A percentile compares a stretch with the other conserved stretches of the same genome.
These are phyloP conservation scores for Brachymystax lenok DNA, from an alignment of 2,797 vertebrate species.

Conservation along the genomic window DNA sequence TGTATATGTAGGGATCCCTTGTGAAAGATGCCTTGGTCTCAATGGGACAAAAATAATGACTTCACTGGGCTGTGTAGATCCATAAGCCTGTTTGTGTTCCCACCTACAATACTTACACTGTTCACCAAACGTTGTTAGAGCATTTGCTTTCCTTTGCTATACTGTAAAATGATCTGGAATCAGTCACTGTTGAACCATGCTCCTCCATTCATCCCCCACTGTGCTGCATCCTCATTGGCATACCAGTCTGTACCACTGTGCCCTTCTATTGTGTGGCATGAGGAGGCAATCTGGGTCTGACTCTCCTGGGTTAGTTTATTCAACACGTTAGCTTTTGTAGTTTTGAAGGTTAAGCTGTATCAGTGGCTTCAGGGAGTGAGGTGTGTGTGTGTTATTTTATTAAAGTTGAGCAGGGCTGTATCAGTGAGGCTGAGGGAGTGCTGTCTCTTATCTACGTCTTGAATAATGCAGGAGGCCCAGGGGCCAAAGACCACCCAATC, in stretches of 20 bases:
- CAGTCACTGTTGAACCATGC: not conserved
- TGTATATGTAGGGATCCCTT: not conserved
- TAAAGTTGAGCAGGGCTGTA: conserved; percentile 42
- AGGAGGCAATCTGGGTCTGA: not conserved
- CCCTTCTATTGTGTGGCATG: not conserved
- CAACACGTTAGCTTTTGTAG: conserved; percentile 11
- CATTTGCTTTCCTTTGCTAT: not conserved
- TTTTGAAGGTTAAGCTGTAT: conserved; percentile 16
- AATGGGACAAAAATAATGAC: not conserved
- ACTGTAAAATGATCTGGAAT: not conserved
- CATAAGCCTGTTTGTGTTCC: not conserved
- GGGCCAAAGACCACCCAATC: conserved; percentile 24
- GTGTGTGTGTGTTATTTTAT: conserved; percentile 5
- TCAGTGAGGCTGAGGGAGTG: conserved; percentile 40
- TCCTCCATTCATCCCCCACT: not conserved
- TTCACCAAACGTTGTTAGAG: no score
- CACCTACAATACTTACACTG: no score
- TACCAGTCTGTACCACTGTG: not conserved
- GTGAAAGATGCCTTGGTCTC: no score
- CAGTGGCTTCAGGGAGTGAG: not conserved
- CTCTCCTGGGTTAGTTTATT: conserved; percentile 9
- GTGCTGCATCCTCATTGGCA: not conserved
- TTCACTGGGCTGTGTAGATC: not conserved
- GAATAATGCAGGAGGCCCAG: conserved; percentile 56
- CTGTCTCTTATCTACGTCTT: conserved; percentile 53